A percentile compares a stretch with the other conserved stretches of the same genome.
phyloP scores from a whole-genome alignment of 2,888 invertebrate genomes.

The Drosophila merina region DNA sequence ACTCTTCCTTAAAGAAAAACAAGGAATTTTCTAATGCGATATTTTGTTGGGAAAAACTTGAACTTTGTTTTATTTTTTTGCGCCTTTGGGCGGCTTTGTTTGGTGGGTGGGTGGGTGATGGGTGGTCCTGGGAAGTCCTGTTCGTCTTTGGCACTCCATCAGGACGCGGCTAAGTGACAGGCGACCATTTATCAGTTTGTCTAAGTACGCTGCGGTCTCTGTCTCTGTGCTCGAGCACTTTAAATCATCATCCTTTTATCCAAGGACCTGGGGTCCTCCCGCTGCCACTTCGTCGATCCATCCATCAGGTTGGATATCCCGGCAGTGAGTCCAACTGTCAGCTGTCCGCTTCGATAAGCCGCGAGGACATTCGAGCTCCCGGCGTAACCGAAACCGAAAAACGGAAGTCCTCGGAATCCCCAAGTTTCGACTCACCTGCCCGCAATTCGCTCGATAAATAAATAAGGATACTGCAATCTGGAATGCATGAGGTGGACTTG shows the following conservation, averaged over 20 bases:
- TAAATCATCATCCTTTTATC: slow-evolving; percentile 49
- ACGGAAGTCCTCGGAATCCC: background rate
- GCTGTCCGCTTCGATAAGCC: slow-evolving; percentile 69
- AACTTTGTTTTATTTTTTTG: slow-evolving; percentile 31
- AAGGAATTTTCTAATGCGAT: slow-evolving; percentile 17
- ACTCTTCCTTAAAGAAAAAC: background rate
- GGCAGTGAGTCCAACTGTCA: slow-evolving; percentile 53
- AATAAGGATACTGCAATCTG: slow-evolving; percentile 25
- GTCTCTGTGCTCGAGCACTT: slow-evolving; percentile 54
- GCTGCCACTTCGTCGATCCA: background rate
- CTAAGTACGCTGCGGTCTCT: slow-evolving; percentile 65
- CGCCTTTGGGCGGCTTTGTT: slow-evolving; percentile 23
- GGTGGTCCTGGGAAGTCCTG: slow-evolving; percentile 4
- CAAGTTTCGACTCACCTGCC: slow-evolving; percentile 30
- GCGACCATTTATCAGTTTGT: slow-evolving; percentile 75
- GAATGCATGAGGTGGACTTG: background rate
- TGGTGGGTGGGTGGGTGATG: slow-evolving; percentile 5
- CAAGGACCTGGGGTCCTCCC: slow-evolving; percentile 4
- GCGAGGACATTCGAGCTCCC: slow-evolving; percentile 25
- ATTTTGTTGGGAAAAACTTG: slow-evolving; percentile 16
- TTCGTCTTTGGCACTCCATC: slow-evolving; percentile 20
- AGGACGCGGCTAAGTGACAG: slow-evolving; percentile 52
- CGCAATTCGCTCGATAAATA: slow-evolving; percentile 44
- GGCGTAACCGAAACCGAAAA: slow-evolving; percentile 15
- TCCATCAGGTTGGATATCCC: background rate